Percentiles rank a stretch among this genome's conserved stretches.
Conservation (phyloP, 2,888 invertebrate species). For the Nasonia oneida region DNA sequence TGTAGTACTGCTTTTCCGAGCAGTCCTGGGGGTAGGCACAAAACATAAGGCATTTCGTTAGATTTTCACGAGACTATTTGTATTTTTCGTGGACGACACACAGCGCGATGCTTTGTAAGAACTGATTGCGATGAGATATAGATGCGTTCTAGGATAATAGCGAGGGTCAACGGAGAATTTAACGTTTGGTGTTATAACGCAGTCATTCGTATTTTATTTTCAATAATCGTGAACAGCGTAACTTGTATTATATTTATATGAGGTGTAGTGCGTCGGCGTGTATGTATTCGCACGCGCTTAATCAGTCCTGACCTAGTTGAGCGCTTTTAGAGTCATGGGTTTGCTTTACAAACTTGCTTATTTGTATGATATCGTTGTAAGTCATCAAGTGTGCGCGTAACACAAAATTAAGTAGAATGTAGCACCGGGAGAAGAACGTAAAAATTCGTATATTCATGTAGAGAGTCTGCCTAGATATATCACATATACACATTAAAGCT, state of each 20-base stretch:
- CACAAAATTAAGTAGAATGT: not conserved
- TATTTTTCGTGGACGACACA: not conserved
- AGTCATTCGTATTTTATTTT: not conserved
- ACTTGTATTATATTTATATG: conserved; percentile 13
- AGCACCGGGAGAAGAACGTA: not conserved
- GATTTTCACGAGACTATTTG: not conserved
- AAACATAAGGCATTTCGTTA: not conserved
- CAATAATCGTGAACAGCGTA: not conserved
- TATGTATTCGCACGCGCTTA: not conserved
- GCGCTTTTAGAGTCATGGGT: too few species aligned
- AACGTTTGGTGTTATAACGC: not conserved
- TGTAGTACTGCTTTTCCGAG: conserved; percentile 82
- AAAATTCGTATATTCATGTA: not conserved
- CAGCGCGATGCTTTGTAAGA: not conserved
- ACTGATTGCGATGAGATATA: not conserved
- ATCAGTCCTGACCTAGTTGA: conserved; percentile 14
- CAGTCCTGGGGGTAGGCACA: conserved; percentile 81
- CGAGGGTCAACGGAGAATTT: too few species aligned
- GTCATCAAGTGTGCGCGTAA: not conserved
- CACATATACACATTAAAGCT: not conserved
- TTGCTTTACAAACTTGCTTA: not conserved
- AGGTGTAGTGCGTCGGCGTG: not conserved
- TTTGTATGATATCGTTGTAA: not conserved
- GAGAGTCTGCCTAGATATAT: not conserved
- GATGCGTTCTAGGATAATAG: not conserved